A percentile compares a stretch with the other conserved stretches of the same genome.
Conservation (phyloP, 2,888 invertebrate genomes). For the Chymomyza fuscimana region DNA sequence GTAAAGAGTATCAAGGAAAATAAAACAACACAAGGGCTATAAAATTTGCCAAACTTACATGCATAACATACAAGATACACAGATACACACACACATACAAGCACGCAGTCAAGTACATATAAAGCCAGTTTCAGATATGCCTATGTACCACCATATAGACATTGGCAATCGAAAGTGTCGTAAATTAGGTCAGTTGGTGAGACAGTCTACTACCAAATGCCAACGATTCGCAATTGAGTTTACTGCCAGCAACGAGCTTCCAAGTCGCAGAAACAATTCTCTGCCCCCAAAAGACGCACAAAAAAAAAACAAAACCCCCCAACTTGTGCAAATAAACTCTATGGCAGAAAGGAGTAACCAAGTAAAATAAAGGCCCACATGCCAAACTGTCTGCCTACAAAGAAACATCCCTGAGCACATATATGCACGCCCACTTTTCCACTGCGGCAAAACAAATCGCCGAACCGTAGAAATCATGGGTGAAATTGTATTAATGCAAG, state of each 20-base stretch:
- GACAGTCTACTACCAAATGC: slow-evolving; percentile 14
- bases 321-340: slow-evolving; percentile 16
- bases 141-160: slow-evolving; percentile 5
- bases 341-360: background rate
- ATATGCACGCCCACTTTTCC: slow-evolving; percentile 21
- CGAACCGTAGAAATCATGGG: slow-evolving; percentile 56
- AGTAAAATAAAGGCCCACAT: background rate
- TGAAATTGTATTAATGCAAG: slow-evolving; percentile 47
- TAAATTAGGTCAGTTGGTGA: slow-evolving; percentile 63
- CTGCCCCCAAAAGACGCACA: background rate
- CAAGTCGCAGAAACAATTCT: background rate
- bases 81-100: slow-evolving; percentile 9
- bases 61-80: slow-evolving; percentile 18
- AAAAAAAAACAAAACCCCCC: background rate
- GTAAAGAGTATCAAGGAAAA: background rate
- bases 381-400: slow-evolving; percentile 9
- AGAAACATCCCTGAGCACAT: background rate
- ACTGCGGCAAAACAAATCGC: slow-evolving; percentile 59
- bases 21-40: slow-evolving; percentile 46
- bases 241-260: background rate
- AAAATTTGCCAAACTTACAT: slow-evolving; percentile 36
- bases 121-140: slow-evolving; percentile 27
- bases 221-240: background rate
- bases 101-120: background rate
- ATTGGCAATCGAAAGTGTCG: slow-evolving; percentile 60